Evolutionary conservation across 1,140 invertebrate genomes (phyloP), one percentile per base, ranked within the genome.

Genomic region (Bactericera cockerelli): DNA sequence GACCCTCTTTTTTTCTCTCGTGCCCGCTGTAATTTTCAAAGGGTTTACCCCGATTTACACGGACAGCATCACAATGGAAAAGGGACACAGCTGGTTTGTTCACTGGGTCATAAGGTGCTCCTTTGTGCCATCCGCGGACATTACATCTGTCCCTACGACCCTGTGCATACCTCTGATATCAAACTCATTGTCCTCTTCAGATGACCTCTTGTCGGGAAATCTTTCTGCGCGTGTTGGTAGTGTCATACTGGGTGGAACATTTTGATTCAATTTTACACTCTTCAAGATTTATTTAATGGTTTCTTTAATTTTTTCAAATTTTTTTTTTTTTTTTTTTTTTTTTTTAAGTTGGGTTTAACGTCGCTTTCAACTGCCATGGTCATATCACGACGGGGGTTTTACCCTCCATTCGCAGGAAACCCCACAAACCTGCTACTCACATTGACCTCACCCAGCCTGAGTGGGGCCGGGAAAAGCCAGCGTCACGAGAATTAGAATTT

Each of bases 131-230:
- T 36, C 10, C 42, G 22, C 42, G 28, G 28, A 31, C 28, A 31
- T 49, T 22, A 49, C 42, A 49, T 49, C 42, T 49, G 42, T 49
- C n/a, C n/a, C 42, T 49, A 49, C 42, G n/a, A 49, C 42, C n/a
- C n/a, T 49, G 42, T 16, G 42, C 42, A 49, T 49, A 49, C 42
- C 42, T 49, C 19, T 49, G 19, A 49, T 31, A 31, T 49, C 4
- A 49, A 19, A 10, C 19, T 4, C n/a, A 19, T 49, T 49, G 22
- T 49, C 22, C 42, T n/a, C n/a, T 22, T 16, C 22, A 22, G n/a
- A 10, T 49, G 42, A 49, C 42, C 42, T 49, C 22, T 49, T 4
- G 22, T n/a, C n/a, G n/a, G 42, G 42, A 49, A 49, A 49, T 19
- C n/a, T 49, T 49, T 49, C n/a, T 49, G n/a, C n/a, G 22, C 42